These are phyloP conservation scores for Drosophila pseudoobscura DNA, from an alignment of 1,140 invertebrate species.

Conservation along the genomic window DNA sequence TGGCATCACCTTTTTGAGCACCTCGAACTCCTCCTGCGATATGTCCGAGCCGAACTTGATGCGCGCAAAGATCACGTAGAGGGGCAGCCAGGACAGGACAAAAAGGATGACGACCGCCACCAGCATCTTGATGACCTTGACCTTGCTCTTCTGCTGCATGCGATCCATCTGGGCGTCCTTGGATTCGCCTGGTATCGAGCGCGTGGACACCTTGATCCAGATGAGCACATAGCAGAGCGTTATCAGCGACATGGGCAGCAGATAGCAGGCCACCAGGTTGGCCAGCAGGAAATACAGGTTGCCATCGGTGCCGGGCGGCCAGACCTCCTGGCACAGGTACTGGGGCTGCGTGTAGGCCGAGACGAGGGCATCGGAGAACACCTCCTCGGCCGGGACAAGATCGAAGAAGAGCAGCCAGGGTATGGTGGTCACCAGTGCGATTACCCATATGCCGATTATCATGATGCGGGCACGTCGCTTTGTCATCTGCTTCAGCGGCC, in stretches of 20 bases:
- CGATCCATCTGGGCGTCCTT: conserved; percentile 95
- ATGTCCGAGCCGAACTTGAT: conserved; percentile 89
- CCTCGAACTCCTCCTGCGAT: conserved; percentile 87
- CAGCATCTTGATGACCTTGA: conserved; percentile 98
- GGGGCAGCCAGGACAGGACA: conserved; percentile 96
- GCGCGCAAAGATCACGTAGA: conserved; percentile 94
- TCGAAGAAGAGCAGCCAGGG: conserved; percentile 97
- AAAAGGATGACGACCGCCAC: conserved; percentile 97
- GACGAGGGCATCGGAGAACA: conserved; percentile 85
- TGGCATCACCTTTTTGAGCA: conserved; percentile 92
- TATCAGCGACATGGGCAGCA: conserved; percentile 95
- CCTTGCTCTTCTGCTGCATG: conserved; percentile 96
- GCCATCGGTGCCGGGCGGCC: conserved; percentile 91
- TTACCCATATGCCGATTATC: conserved; percentile 95
- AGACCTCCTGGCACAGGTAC: conserved; percentile 91
- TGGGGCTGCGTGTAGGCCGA: conserved; percentile 84
- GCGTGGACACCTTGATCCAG: conserved; percentile 94
- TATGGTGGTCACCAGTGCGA: conserved; percentile 91
- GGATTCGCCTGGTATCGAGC: conserved; percentile 93
- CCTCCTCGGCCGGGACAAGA: conserved; percentile 86
- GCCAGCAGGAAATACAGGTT: conserved; percentile 94
- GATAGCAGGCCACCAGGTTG: conserved; percentile 95
- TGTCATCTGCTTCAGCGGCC: conserved; percentile 96
- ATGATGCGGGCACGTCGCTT: conserved; percentile 92
- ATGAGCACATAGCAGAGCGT: conserved; percentile 96